Conservation (phyloP, 92 coral and sea anemone species). For the Porites evermanni region DNA sequence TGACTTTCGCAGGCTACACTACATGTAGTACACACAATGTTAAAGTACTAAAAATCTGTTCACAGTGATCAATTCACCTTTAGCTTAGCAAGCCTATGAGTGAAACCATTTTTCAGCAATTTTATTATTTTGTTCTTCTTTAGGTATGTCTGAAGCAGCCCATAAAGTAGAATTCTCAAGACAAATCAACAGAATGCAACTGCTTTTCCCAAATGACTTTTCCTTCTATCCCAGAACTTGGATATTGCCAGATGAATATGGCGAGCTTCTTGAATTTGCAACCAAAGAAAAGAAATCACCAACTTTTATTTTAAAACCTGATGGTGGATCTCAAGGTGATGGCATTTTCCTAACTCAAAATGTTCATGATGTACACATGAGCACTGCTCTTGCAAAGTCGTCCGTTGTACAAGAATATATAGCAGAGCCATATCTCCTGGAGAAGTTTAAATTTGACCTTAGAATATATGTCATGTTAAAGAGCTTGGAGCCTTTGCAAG, state of each 20-base stretch:
- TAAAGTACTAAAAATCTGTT: no score
- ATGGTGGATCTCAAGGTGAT: slow-evolving; percentile 90
- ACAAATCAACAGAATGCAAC: slow-evolving; percentile 81
- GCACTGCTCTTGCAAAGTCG: slow-evolving; percentile 70
- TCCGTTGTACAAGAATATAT: slow-evolving; percentile 81
- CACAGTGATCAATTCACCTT: no score
- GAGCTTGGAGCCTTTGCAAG: slow-evolving; percentile 79
- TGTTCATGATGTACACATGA: slow-evolving; percentile 64
- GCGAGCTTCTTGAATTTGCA: slow-evolving; percentile 67
- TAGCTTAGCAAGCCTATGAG: no score
- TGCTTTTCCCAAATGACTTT: slow-evolving; percentile 81
- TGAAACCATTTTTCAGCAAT: no score
- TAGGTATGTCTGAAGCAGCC: slow-evolving; percentile 83
- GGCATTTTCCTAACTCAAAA: slow-evolving; percentile 83
- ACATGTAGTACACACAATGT: no score
- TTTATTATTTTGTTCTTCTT: neutral
- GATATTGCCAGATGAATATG: slow-evolving; percentile 85
- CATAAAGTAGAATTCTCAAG: slow-evolving; percentile 82
- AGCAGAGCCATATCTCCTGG: slow-evolving; percentile 75
- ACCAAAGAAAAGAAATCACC: slow-evolving; percentile 43
- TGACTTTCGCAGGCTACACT: no score
- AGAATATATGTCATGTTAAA: slow-evolving; percentile 85
- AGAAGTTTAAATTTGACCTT: slow-evolving; percentile 84
- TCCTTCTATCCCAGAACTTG: slow-evolving; percentile 87
- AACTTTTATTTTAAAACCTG: slow-evolving; percentile 82